Evolutionary conservation across 2,888 invertebrate genomes (phyloP).

Genomic region (Aleiodes alternator): DNA sequence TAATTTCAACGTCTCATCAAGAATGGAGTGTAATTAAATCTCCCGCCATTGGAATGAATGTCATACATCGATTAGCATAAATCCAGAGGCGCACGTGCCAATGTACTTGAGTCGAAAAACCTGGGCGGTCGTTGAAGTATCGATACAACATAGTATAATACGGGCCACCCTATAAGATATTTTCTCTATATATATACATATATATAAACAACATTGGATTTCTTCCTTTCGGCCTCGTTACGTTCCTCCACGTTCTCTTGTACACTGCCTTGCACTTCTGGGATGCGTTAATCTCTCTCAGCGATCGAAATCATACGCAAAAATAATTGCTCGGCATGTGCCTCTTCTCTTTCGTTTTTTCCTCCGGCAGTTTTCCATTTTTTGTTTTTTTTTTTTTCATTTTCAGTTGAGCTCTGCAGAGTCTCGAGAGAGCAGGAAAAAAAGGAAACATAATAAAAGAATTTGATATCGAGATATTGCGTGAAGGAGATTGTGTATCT

Average conservation of each 20-base stretch:
- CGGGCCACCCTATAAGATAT: conserved; percentile 24
- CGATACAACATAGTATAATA: conserved; percentile 5
- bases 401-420: conserved; percentile 6
- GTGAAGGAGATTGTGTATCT: conserved; percentile 23
- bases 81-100: conserved; percentile 31
- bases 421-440: conserved; percentile 24
- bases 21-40: background rate
- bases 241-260: conserved; percentile 53
- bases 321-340: conserved; percentile 62
- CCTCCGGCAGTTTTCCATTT: background rate
- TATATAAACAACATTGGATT: background rate
- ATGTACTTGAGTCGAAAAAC: conserved; percentile 14
- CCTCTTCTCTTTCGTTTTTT: conserved; percentile 31
- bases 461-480: conserved; percentile 30
- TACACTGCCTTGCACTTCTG: conserved; percentile 30
- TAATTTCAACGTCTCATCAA: no score
- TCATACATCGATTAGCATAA: conserved; percentile 35
- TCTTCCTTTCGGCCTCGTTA: conserved; percentile 41
- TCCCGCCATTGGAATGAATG: background rate
- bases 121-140: conserved; percentile 18
- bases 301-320: conserved; percentile 63
- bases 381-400: background rate
- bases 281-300: conserved; percentile 60
- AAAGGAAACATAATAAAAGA: conserved; percentile 41
- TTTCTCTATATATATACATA: background rate